These are phyloP conservation scores for Procapra przewalskii DNA, from an alignment of 2,113 vertebrate species.

Conservation along the genomic window DNA sequence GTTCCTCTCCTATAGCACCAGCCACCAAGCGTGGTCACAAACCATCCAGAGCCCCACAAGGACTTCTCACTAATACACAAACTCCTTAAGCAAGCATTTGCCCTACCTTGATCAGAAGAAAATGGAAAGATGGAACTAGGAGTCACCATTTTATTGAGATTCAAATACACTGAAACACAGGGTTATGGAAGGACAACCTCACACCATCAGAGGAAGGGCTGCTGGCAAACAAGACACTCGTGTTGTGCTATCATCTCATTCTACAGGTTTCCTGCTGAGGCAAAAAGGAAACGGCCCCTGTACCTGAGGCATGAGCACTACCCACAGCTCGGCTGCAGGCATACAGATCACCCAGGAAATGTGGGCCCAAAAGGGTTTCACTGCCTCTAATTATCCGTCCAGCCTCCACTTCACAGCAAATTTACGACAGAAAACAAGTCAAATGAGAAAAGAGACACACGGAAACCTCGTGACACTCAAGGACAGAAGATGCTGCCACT, in stretches of 20 bases:
- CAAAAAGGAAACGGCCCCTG: not conserved
- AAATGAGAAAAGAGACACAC: not conserved
- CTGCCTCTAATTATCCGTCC: not conserved
- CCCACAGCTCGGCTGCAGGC: not conserved
- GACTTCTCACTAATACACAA: not conserved
- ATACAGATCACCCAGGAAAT: not conserved
- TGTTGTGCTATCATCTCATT: not conserved
- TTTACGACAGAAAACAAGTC: not conserved
- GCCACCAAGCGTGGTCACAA: not conserved
- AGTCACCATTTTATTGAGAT: not conserved
- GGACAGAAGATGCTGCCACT: not conserved
- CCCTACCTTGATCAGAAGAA: not conserved
- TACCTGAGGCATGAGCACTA: not conserved
- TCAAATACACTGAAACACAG: not conserved
- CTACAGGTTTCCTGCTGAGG: not conserved
- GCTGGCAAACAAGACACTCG: not conserved
- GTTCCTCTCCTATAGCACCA: not conserved
- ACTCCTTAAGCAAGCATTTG: not conserved
- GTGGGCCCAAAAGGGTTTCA: not conserved
- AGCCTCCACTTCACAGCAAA: not conserved
- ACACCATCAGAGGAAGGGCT: not conserved
- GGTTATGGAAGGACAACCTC: not conserved
- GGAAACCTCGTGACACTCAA: not conserved
- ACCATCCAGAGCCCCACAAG: not conserved
- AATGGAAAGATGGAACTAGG: not conserved